Conservation (phyloP, 2,797 vertebrate genomes). For the Macrochelys suwanniensis region DNA sequence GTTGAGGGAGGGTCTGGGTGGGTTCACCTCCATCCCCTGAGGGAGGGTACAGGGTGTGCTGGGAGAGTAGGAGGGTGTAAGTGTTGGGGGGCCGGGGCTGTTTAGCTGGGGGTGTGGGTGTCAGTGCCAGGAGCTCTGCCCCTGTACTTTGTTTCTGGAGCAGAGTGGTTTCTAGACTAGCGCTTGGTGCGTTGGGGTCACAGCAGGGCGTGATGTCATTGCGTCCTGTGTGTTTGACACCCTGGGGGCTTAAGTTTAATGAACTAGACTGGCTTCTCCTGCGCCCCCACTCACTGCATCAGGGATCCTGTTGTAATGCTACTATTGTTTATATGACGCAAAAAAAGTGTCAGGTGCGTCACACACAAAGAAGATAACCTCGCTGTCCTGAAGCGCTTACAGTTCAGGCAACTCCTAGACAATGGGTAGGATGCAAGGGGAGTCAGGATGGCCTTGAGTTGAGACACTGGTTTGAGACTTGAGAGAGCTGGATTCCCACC, state of each 20-base stretch:
- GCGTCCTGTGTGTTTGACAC: rapidly evolving
- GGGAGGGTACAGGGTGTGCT: too few species aligned
- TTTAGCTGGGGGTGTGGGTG: too few species aligned
- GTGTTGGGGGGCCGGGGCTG: too few species aligned
- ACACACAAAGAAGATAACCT: rapidly evolving
- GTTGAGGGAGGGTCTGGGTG: too few species aligned
- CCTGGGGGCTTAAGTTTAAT: background rate
- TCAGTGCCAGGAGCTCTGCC: too few species aligned
- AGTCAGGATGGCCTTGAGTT: background rate
- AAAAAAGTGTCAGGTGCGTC: background rate
- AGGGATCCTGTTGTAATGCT: slow-evolving; percentile 1
- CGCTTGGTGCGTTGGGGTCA: rapidly evolving
- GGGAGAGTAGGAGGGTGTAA: too few species aligned
- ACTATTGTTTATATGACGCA: background rate
- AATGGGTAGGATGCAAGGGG: rapidly evolving
- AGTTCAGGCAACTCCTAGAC: rapidly evolving
- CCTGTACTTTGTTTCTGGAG: too few species aligned
- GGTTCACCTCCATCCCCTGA: background rate
- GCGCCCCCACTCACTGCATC: too few species aligned
- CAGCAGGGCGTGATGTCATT: background rate
- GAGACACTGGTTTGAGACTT: background rate
- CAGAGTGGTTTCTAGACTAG: background rate
- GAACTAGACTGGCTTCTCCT: background rate
- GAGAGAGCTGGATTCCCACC: background rate
- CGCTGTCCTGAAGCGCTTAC: background rate